phyloP scores from a whole-genome alignment of 2,888 invertebrate species.

The Hyalella azteca region DNA sequence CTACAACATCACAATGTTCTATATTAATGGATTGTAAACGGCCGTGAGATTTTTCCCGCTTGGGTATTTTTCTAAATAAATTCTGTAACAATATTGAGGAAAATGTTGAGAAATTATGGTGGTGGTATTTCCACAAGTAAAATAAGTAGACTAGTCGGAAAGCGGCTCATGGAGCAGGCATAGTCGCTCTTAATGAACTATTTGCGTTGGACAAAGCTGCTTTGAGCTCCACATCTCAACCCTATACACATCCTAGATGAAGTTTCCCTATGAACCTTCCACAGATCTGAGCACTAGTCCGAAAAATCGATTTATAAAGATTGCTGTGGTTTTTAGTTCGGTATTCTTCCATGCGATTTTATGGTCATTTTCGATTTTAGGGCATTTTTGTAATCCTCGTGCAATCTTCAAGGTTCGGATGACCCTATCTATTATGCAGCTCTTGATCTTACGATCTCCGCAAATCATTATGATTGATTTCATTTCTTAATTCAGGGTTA shows the following conservation, averaged over 20 bases:
- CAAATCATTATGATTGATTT: neutral
- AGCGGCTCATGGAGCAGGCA: neutral
- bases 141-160: too few species aligned
- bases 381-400: neutral
- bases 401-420: neutral
- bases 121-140: too few species aligned
- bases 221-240: neutral
- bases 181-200: neutral
- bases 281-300: neutral
- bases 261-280: slow-evolving; percentile 8
- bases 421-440: slow-evolving; percentile 18
- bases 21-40: too few species aligned
- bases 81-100: too few species aligned
- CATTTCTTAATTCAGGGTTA: neutral
- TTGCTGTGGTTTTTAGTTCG: neutral
- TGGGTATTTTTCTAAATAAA: too few species aligned
- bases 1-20: too few species aligned
- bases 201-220: neutral
- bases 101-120: too few species aligned
- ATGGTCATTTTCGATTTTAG: slow-evolving; percentile 15
- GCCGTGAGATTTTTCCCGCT: too few species aligned
- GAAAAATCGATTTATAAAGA: neutral
- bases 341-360: neutral
- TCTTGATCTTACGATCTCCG: neutral
- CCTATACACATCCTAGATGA: neutral